phyloP scores from a whole-genome alignment of 2,797 vertebrate genomes.

The Pristis pectinata region DNA sequence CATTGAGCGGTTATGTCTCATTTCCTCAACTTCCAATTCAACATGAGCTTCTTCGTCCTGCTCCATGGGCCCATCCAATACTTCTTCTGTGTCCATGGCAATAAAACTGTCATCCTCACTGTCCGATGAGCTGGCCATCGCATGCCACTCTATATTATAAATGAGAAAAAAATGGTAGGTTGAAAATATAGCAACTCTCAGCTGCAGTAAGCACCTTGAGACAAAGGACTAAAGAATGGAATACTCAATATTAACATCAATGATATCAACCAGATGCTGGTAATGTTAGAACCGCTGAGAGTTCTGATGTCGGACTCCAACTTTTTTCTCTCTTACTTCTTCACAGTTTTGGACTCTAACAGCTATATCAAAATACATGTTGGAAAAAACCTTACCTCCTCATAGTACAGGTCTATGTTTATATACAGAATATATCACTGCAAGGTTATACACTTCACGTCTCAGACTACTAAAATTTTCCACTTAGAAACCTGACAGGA shows the following conservation, averaged over 20 bases:
- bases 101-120: constrained; percentile 85
- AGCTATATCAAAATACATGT: not conserved
- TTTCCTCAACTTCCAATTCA: constrained; percentile 48
- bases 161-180: not conserved
- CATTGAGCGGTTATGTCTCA: constrained; percentile 68
- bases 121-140: constrained; percentile 84
- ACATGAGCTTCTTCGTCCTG: constrained; percentile 55
- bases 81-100: constrained; percentile 86
- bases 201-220: not conserved
- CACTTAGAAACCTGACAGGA: not conserved
- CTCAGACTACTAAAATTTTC: no score
- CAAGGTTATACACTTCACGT: not conserved
- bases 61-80: constrained; percentile 59
- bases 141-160: constrained; percentile 51
- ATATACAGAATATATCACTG: not conserved
- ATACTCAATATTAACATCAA: not conserved
- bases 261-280: not conserved
- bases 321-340: not conserved
- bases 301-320: not conserved
- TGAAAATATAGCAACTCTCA: not conserved
- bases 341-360: not conserved
- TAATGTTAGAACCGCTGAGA: not conserved
- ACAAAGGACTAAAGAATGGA: not conserved
- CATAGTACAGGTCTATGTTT: not conserved
- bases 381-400: not conserved